Percentiles rank a stretch among this genome's conserved stretches.
Conservation (phyloP, 2,113 vertebrate genomes). For the Burhinus bistriatus region DNA sequence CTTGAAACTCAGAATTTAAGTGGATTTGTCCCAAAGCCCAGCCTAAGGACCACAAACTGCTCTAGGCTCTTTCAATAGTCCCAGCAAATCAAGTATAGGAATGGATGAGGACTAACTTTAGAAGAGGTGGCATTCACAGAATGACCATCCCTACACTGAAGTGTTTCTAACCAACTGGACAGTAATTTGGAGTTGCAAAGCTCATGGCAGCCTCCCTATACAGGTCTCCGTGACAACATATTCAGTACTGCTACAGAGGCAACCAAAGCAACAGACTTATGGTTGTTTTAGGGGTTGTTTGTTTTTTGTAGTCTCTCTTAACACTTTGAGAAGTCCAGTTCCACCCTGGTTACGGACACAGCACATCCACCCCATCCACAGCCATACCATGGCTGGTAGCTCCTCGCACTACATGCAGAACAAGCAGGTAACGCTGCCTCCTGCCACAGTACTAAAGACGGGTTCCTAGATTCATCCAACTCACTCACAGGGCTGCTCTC, state of each 20-base stretch:
- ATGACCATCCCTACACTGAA: neutral
- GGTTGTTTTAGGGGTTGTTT: neutral
- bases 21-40: neutral
- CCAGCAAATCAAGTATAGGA: neutral
- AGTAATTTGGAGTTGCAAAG: neutral
- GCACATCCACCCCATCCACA: neutral
- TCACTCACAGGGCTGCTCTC: neutral
- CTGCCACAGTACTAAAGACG: neutral
- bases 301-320: neutral
- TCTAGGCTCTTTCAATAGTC: neutral
- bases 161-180: neutral
- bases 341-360: neutral
- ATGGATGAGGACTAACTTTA: neutral
- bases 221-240: neutral
- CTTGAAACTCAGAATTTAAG: neutral
- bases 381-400: too few relatives aligned
- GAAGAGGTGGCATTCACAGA: neutral
- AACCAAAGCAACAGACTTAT: neutral
- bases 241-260: neutral
- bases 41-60: neutral
- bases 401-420: neutral
- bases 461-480: neutral
- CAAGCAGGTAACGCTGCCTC: rapidly evolving
- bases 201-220: neutral
- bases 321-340: neutral